Conservation (phyloP, 2,888 invertebrate species). For the Resseliella maxima region DNA sequence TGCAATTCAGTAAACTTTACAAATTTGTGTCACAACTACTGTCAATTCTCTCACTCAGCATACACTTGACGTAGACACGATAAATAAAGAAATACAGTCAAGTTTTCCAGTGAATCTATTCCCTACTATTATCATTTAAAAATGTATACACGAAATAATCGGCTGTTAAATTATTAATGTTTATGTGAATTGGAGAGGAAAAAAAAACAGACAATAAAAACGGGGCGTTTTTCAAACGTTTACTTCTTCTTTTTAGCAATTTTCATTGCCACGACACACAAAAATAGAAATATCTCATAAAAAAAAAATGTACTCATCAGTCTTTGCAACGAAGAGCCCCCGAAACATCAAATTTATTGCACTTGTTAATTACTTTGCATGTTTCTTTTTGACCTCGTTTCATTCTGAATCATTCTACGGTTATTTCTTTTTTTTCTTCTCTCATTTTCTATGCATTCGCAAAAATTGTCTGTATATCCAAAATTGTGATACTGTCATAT, state of each 20-base stretch:
- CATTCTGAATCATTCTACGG: no score
- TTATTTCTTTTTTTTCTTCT: no score
- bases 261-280: conserved; percentile 20
- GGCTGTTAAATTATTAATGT: conserved; percentile 2
- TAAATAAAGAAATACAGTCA: neutral
- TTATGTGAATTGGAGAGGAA: no score
- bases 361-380: conserved; percentile 25
- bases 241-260: no score
- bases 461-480: neutral
- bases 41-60: no score
- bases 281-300: conserved; percentile 13
- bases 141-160: neutral
- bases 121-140: neutral
- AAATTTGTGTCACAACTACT: no score
- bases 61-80: no score
- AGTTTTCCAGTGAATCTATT: neutral
- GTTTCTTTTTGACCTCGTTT: conserved; percentile 20
- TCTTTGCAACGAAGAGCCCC: neutral
- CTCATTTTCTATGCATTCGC: neutral
- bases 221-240: neutral
- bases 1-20: no score
- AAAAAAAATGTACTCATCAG: neutral
- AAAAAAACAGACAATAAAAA: neutral
- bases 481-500: neutral
- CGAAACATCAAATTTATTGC: conserved; percentile 32